A percentile compares a stretch with the other conserved stretches of the same genome.
These are phyloP conservation scores for Anastrepha ludens DNA, from an alignment of 1,140 invertebrate genomes.

Conservation along the genomic window DNA sequence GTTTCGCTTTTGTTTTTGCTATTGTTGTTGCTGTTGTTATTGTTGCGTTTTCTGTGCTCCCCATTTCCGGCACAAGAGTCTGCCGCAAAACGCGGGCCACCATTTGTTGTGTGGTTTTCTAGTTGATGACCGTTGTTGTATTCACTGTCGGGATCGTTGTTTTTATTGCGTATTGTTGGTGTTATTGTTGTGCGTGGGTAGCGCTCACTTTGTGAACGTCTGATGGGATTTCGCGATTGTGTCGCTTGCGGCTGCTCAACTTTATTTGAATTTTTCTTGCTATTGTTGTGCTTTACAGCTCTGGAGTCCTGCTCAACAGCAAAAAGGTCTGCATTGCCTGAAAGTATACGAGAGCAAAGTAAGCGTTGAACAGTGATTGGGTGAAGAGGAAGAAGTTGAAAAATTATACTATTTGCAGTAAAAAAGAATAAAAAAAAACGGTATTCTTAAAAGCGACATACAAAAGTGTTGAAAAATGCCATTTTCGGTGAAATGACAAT, in stretches of 20 bases:
- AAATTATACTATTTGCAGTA: conserved; percentile 4
- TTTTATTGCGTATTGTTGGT: conserved; percentile 35
- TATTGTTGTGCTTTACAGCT: conserved; percentile 63
- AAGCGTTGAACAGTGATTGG: neutral
- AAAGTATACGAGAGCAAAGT: neutral
- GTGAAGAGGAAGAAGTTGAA: neutral
- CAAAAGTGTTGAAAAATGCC: conserved; percentile 27
- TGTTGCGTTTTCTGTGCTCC: neutral
- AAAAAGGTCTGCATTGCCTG: conserved; percentile 13
- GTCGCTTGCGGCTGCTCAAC: conserved; percentile 68
- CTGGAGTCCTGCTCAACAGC: neutral
- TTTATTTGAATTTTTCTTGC: conserved; percentile 42
- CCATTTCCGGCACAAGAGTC: neutral
- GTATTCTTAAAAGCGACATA: neutral
- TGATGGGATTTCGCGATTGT: conserved; percentile 74
- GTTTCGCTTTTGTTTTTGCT: conserved; percentile 5
- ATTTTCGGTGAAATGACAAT: conserved; percentile 37
- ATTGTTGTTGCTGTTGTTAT: conserved; percentile 45
- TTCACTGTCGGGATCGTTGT: conserved; percentile 53
- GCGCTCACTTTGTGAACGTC: conserved; percentile 73
- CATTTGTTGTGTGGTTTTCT: conserved; percentile 37
- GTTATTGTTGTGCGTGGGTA: conserved; percentile 58
- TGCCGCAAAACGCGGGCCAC: conserved; percentile 16
- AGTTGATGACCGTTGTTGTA: conserved; percentile 55
- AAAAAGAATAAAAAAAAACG: neutral